A percentile compares a stretch with the other conserved stretches of the same genome.
These are phyloP conservation scores for Chiloscyllium punctatum DNA, from an alignment of 2,797 vertebrate species.

Conservation along the genomic window DNA sequence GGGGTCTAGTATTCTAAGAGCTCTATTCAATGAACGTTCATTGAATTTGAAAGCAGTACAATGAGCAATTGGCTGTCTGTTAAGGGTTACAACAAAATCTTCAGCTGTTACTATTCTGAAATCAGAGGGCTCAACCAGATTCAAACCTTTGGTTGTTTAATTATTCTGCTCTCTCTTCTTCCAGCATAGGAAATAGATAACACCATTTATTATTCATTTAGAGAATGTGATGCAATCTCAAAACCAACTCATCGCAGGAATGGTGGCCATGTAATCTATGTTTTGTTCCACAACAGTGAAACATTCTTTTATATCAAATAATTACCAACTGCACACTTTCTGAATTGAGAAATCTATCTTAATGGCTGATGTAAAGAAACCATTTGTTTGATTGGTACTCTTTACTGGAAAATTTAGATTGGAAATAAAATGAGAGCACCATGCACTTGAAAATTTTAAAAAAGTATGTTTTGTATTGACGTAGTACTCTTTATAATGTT, in stretches of 20 bases:
- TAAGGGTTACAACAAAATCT: background rate
- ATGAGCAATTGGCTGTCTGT: conserved; percentile 1
- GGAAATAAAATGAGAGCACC: background rate
- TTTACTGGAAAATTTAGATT: background rate
- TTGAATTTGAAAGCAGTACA: conserved; percentile 16
- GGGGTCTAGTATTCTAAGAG: conserved; percentile 6
- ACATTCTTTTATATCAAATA: background rate
- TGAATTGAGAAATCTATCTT: background rate
- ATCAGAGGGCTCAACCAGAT: background rate
- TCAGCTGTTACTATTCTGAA: background rate
- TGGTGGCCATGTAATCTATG: background rate
- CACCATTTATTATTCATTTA: background rate
- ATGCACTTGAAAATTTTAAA: background rate
- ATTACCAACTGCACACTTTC: background rate
- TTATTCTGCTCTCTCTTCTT: conserved; percentile 11
- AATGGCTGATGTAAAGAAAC: background rate
- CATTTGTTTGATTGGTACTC: background rate
- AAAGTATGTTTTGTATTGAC: background rate
- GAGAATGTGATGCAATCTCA: background rate
- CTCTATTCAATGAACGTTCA: conserved; percentile 12
- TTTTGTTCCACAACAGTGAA: background rate
- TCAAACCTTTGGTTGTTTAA: background rate
- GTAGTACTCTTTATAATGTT: no score
- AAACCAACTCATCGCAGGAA: background rate
- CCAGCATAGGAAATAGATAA: background rate